These are phyloP conservation scores for Diarsia mendica DNA, from an alignment of 2,888 invertebrate species.

Conservation along the genomic window DNA sequence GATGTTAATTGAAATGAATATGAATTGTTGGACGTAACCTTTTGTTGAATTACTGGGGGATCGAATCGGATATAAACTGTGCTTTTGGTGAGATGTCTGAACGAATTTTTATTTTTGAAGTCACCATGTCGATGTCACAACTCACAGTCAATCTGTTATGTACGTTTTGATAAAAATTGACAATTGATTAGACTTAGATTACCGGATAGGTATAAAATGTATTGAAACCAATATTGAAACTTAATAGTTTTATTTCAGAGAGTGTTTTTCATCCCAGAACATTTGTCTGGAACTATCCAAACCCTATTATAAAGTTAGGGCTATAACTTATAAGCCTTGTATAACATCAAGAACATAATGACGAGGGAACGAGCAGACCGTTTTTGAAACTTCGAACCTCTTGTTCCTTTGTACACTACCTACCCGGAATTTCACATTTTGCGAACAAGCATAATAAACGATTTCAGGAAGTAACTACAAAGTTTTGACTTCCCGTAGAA, in stretches of 20 bases:
- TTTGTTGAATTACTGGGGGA: constrained; percentile 14
- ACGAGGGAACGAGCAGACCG: background rate
- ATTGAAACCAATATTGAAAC: too few species aligned
- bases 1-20: constrained; percentile 54
- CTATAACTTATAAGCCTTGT: background rate
- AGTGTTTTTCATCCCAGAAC: background rate
- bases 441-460: background rate
- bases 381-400: background rate
- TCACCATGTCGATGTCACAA: background rate
- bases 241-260: background rate
- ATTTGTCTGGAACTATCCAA: background rate
- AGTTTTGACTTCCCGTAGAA: background rate
- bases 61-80: constrained; percentile 5
- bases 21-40: constrained; percentile 37
- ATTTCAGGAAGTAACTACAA: constrained; percentile 17
- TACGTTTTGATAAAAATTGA: constrained; percentile 3
- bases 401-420: background rate
- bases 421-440: constrained; percentile 9
- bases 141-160: background rate
- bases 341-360: background rate
- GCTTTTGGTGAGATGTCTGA: background rate
- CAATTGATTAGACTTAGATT: constrained; percentile 3
- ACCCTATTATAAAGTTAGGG: background rate
- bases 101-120: background rate
- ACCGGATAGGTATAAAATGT: too few species aligned